Percentiles rank a stretch among this genome's conserved stretches.
phyloP scores from a whole-genome alignment of 2,797 vertebrate genomes.

The Sebastes steindachneri region DNA sequence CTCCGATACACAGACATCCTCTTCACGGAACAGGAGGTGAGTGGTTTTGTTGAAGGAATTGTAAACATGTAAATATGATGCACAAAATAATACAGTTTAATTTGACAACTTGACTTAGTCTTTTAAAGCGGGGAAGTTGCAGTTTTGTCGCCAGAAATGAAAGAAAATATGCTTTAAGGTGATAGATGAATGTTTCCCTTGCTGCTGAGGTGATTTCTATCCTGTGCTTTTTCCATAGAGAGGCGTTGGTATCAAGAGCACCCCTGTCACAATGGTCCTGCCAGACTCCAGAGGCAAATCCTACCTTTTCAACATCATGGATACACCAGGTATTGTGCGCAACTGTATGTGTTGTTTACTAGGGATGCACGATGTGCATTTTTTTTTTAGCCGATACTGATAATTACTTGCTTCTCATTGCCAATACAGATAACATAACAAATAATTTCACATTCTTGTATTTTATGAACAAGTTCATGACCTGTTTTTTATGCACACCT shows the following conservation, averaged over 20 bases:
- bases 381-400: background rate
- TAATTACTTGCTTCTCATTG: background rate
- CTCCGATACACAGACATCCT: constrained; percentile 98
- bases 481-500: background rate
- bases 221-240: constrained; percentile 80
- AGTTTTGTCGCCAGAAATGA: background rate
- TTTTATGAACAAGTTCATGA: background rate
- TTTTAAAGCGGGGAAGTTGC: background rate
- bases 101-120: background rate
- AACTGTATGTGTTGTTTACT: background rate
- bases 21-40: constrained; percentile 98
- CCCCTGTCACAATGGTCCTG: constrained; percentile 95
- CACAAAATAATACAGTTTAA: background rate
- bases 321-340: constrained; percentile 90
- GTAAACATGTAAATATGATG: background rate
- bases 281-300: constrained; percentile 98
- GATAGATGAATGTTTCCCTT: background rate
- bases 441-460: too few relatives aligned
- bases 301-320: constrained; percentile 99
- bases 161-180: background rate
- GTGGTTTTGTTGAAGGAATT: background rate
- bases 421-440: too few relatives aligned
- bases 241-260: constrained; percentile 98
- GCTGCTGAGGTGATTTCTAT: background rate
- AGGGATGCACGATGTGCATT: background rate